Evolutionary conservation across 2,113 vertebrate genomes (phyloP).

Genomic region (Anarhynchus alexandrinus): DNA sequence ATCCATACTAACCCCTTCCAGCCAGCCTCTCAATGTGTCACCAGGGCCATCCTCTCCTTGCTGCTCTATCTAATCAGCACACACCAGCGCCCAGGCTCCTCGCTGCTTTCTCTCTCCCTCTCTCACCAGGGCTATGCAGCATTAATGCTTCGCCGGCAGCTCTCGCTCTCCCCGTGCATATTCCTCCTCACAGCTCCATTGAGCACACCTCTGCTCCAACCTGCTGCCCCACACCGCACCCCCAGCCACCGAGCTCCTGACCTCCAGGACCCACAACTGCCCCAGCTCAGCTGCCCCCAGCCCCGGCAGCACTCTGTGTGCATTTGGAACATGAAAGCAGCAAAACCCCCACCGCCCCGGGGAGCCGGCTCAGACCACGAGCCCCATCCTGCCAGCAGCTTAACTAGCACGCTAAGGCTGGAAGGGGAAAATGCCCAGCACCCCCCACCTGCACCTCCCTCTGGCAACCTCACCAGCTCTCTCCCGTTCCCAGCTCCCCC

Average conservation of each 20-base stretch:
- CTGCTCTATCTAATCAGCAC: background rate
- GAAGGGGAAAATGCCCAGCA: background rate
- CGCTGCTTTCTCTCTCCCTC: background rate
- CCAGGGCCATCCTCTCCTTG: background rate
- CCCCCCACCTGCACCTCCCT: background rate
- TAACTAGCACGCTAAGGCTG: background rate
- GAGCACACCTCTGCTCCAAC: background rate
- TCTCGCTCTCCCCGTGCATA: background rate
- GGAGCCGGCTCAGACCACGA: background rate
- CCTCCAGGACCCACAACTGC: background rate
- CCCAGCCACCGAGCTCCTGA: background rate
- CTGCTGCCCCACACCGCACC: rapidly evolving
- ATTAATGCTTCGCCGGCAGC: background rate
- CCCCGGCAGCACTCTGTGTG: background rate
- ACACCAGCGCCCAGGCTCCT: background rate
- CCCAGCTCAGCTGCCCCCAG: background rate
- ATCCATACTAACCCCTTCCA: background rate
- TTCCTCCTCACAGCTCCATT: background rate
- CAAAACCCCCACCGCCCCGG: rapidly evolving
- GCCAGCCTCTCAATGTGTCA: background rate
- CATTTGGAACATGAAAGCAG: background rate
- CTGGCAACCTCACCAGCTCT: background rate
- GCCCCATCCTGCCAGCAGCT: conserved; percentile 25
- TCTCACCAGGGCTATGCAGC: background rate
- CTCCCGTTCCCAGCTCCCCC: background rate